Base-by-base conservation (phyloP, 1,140 invertebrate genomes). In the Lerema accius region DNA sequence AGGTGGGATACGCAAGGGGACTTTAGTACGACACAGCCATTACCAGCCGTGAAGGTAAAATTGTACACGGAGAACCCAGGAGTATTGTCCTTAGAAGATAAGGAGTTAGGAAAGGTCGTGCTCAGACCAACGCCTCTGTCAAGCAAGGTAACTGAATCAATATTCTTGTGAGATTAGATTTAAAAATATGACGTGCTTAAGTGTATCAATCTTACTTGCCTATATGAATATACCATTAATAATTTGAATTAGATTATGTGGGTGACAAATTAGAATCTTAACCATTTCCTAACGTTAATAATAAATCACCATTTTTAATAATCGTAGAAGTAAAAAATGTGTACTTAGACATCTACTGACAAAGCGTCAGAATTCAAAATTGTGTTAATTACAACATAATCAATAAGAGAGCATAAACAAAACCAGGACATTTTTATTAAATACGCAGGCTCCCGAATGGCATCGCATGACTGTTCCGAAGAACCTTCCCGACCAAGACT, bases 1-100 rank as follows among this genome's bases (percentile, higher is more conserved):
- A 97, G 96, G 95, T 98, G 97, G 97, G 97, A 98, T 71, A 98
- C 97, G 6, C 97, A 99, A 93, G 99, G 98, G 45, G 99, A 99
- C 90, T 99, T 99, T 87, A 97, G 97, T 53, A 99, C 99, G 5
- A 98, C 97, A 63, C 97, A 99, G 86, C 97, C 98, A 7, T 92
- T 99, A 46, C 99, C 99, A 40, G 94, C 96, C 28, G 98, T 99
- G 0, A 99, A 99, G 94, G 96, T 99, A 0, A 96, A 97, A 80
- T 88, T 99, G n/a, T 99, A 97, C 80, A 99, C 98, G 0, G 99
- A 99, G 92, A 99, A 98, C 86, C 97, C 98, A 14, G 97, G 97
- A 17, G 98, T 99, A 93, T 90, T 99, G 7, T 97, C 98, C n/a
- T 92, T 99, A 40, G 99, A 99, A 91, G 99, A 99, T 82, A 99